These are phyloP conservation scores for Urocitellus parryii DNA, from an alignment of 2,113 vertebrate species.

Conservation along the genomic window DNA sequence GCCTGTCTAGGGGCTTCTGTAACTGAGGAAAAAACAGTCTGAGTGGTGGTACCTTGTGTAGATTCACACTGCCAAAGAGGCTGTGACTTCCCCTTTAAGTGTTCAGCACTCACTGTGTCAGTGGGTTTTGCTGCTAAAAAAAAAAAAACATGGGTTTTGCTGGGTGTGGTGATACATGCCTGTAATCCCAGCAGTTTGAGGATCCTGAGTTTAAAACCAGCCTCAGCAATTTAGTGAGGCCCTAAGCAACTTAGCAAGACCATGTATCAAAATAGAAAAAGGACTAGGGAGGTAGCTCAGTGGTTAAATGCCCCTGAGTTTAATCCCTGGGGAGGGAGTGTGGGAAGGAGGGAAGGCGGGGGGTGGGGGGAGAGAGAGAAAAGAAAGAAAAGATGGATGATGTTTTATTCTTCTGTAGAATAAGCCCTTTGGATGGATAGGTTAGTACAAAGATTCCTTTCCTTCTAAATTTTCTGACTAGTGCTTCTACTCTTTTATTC, in stretches of 20 bases:
- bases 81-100: not conserved
- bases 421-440: not conserved
- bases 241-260: too few species aligned
- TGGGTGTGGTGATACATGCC: too few species aligned
- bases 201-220: too few species aligned
- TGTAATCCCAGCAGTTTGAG: too few species aligned
- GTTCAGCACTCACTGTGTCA: not conserved
- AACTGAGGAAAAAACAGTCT: not conserved
- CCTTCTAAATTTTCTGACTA: not conserved
- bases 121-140: constrained; percentile 24
- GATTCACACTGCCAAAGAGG: not conserved
- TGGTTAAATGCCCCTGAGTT: too few species aligned
- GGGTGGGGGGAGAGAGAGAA: too few species aligned
- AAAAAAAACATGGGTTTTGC: too few species aligned
- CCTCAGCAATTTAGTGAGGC: too few species aligned
- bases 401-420: not conserved
- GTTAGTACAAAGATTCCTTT: not conserved
- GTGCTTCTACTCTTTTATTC: not conserved
- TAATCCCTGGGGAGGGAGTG: too few species aligned
- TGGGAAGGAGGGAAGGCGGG: too few species aligned
- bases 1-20: not conserved
- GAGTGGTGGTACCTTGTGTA: not conserved
- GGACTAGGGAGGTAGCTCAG: too few species aligned
- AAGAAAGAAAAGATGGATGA: not conserved
- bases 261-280: too few species aligned